phyloP scores from a whole-genome alignment of 2,113 vertebrate species.

The Isurus oxyrinchus region DNA sequence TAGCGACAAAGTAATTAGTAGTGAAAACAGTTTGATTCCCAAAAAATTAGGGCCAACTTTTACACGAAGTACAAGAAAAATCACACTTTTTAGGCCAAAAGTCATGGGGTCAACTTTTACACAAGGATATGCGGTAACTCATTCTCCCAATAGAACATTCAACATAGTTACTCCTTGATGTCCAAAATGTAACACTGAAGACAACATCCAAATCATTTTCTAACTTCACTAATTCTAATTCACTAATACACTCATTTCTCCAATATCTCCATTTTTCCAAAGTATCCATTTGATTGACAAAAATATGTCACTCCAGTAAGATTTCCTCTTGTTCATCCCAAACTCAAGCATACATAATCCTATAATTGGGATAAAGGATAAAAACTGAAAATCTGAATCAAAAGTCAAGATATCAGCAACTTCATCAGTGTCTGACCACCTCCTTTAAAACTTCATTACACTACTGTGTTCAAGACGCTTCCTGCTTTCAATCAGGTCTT shows the following conservation, averaged over 20 bases:
- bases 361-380: not conserved
- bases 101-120: too few species aligned
- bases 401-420: not conserved
- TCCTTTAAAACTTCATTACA: not conserved
- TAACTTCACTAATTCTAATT: not conserved
- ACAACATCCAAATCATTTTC: not conserved
- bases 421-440: not conserved
- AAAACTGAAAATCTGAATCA: not conserved
- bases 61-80: too few species aligned
- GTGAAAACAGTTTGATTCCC: too few species aligned
- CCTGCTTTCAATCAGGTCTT: not conserved
- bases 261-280: not conserved
- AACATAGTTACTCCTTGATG: not conserved
- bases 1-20: too few species aligned
- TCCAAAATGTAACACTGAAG: not conserved
- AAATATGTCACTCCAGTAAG: not conserved
- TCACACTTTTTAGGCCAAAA: too few species aligned
- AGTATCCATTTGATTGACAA: not conserved
- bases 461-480: not conserved
- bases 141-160: not conserved
- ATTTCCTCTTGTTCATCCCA: not conserved
- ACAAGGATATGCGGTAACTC: not conserved
- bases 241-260: not conserved
- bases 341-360: not conserved
- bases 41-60: too few species aligned